Conservation (phyloP, 2,113 vertebrate genomes). For the Dissostichus mawsoni region DNA sequence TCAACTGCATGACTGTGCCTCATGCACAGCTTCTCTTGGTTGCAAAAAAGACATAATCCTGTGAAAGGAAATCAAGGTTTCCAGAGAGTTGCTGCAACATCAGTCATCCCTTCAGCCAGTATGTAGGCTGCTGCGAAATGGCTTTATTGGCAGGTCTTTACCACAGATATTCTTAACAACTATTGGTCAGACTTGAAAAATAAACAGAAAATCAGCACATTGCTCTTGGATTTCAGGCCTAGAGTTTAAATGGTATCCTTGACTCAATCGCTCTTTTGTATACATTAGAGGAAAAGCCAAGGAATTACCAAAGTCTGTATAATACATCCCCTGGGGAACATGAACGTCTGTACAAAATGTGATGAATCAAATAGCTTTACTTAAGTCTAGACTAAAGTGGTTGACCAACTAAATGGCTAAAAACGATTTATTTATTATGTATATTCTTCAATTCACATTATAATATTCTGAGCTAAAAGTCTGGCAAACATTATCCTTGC, state of each 20-base stretch:
- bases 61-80: slow-evolving; percentile 26
- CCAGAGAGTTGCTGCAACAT: slow-evolving; percentile 5
- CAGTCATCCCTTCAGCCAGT: slow-evolving; percentile 19
- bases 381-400: background rate
- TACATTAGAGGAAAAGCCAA: background rate
- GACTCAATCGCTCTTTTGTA: slow-evolving; percentile 10
- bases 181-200: slow-evolving; percentile 24
- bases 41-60: background rate
- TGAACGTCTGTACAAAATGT: rapidly evolving
- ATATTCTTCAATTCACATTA: slow-evolving; percentile 19
- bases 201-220: slow-evolving; percentile 19
- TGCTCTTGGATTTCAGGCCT: background rate
- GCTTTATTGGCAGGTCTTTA: slow-evolving; percentile 20
- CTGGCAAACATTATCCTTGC: slow-evolving; percentile 73
- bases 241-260: background rate
- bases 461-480: slow-evolving; percentile 64
- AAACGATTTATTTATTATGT: background rate
- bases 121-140: slow-evolving; percentile 14
- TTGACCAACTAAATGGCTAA: background rate
- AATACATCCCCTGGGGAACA: background rate
- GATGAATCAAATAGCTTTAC: background rate
- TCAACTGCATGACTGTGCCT: background rate
- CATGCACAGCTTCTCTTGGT: background rate
- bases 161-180: slow-evolving; percentile 39
- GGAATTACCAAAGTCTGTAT: background rate